Evolutionary conservation across 2,888 invertebrate species (phyloP), one percentile per base, ranked within the genome.

Genomic region (Falcaria lacertinaria): DNA sequence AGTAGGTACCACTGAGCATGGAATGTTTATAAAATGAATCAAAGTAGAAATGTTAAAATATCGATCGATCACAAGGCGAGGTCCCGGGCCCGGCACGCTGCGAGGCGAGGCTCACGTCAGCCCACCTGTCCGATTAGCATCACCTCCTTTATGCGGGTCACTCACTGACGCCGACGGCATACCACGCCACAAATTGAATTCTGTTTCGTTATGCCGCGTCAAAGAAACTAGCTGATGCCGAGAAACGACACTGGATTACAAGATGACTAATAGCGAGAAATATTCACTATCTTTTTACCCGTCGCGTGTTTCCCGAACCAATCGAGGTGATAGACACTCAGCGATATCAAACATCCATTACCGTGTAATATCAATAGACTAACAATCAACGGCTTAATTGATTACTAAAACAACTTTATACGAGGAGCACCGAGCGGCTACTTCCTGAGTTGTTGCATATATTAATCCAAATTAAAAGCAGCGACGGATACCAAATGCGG

Each of bases 41-140:
- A 61, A 59, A 66, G 60, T 59, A 59, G 59, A 66, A 64, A 64
- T 68, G 55, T 67, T 56, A 66, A 64, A 72, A 67, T 64, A 65
- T 64, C 70, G 71, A 80, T 79, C 78, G 75, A 79, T 79, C 78
- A 79, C 69, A 72, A 69, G 60, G 67, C 64, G 59, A 64, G 61
- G 47, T 57, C 53, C 47, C 47, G 51, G 48, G 52, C 57, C 59
- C 57, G 59, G 58, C 54, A 57, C 56, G 58, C 63, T 63, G 52
- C 49, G 53, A 52, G 60, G 49, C 44, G 49, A 53, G 57, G 63
- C 73, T 69, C 73, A 64, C 73, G 80, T 83, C 85, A 76, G 66
- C 75, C 75, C 83, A 81, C 77, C 88, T 89, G 88, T 87, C 88
- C 81, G 87, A 86, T 83, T 86, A 85, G 74, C 79, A 87, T 88